phyloP scores from a whole-genome alignment of 2,113 vertebrate species.

The Percina caprodes region DNA sequence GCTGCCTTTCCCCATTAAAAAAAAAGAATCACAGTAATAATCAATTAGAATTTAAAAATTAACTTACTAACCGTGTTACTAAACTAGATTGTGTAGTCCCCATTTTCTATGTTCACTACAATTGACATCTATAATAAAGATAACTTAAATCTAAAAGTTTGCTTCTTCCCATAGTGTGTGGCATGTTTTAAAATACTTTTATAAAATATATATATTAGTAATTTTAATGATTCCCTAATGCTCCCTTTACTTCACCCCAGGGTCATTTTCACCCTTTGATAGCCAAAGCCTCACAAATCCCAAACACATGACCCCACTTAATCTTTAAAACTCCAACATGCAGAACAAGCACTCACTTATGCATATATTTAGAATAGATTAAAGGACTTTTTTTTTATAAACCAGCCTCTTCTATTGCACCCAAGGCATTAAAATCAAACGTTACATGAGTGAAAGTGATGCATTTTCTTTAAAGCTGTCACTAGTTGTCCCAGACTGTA shows the following conservation, averaged over 20 bases:
- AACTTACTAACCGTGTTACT: background rate
- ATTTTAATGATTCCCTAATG: conserved; percentile 34
- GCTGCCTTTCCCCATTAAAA: background rate
- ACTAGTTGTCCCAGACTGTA: background rate
- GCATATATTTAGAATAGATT: conserved; percentile 44
- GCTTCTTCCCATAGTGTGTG: background rate
- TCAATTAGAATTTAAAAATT: background rate
- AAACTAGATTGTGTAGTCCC: background rate
- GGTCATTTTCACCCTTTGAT: conserved; percentile 70
- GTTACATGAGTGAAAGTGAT: background rate
- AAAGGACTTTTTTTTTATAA: conserved; percentile 25
- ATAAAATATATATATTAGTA: background rate
- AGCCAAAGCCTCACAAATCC: conserved; percentile 80
- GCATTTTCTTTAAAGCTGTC: background rate
- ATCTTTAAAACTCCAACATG: conserved; percentile 69
- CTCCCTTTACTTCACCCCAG: conserved; percentile 27
- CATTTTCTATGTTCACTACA: background rate
- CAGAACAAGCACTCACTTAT: conserved; percentile 45
- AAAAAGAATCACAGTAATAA: conserved; percentile 1
- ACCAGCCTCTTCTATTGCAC: background rate
- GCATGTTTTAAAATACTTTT: background rate
- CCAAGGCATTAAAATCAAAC: background rate
- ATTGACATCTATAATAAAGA: background rate
- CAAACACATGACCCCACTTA: conserved; percentile 79
- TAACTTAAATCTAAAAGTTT: background rate